These are phyloP conservation scores for Oreortyx pictus DNA, from an alignment of 2,797 vertebrate species.

Conservation along the genomic window DNA sequence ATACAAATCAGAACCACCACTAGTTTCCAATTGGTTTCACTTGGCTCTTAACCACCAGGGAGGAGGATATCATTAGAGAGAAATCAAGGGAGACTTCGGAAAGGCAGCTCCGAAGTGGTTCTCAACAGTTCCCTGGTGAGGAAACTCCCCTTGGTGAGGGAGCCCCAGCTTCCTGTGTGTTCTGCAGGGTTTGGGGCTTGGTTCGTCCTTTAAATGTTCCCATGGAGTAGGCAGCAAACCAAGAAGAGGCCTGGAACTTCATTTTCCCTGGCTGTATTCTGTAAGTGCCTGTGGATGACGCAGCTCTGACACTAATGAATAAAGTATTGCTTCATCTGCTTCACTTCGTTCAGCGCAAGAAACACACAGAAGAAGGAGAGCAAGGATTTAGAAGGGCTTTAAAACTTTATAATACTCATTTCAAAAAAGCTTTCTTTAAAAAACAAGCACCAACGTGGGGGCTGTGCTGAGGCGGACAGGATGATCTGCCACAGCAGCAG, in stretches of 20 bases:
- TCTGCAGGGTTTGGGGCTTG: neutral
- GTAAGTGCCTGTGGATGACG: constrained; percentile 21
- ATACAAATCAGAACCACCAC: constrained; percentile 43
- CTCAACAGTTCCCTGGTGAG: neutral
- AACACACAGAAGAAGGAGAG: neutral
- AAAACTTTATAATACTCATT: neutral
- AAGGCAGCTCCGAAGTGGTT: neutral
- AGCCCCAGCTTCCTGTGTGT: accelerated
- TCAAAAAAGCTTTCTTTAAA: neutral
- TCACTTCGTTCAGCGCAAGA: neutral
- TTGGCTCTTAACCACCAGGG: neutral
- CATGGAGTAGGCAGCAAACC: constrained; percentile 8
- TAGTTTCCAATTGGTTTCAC: constrained; percentile 26
- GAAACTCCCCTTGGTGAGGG: neutral
- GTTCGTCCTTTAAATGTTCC: neutral
- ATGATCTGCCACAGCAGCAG: neutral
- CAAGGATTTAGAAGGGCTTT: constrained; percentile 17
- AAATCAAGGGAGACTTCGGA: constrained; percentile 41
- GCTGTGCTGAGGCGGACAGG: neutral
- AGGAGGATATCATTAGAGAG: constrained; percentile 27
- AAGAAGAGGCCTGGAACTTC: neutral
- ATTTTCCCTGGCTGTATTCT: constrained; percentile 24
- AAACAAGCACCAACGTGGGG: neutral
- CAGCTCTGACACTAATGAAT: constrained; percentile 39
- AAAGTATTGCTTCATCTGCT: constrained; percentile 45